Evolutionary conservation across 2,797 vertebrate genomes (phyloP).

Genomic region (Trichosurus vulpecula): DNA sequence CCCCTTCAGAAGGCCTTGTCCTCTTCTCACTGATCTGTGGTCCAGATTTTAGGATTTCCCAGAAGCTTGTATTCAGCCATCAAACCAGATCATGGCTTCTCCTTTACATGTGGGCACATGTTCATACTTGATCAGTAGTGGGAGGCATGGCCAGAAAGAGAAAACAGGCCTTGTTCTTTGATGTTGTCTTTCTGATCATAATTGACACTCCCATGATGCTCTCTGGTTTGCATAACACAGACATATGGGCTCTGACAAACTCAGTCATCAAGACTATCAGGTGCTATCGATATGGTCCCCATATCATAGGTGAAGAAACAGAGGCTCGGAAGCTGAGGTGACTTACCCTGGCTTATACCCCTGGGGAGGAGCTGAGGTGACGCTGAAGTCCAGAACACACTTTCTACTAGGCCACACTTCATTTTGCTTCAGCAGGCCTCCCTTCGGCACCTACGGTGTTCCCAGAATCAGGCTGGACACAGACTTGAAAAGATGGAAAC

Average conservation of each 20-base stretch:
- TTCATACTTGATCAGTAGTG: not conserved
- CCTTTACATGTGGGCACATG: not conserved
- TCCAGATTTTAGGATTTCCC: not conserved
- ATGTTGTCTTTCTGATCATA: not conserved
- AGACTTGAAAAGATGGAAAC: not conserved
- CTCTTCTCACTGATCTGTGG: not conserved
- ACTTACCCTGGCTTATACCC: not conserved
- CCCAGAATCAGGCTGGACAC: too few relatives aligned
- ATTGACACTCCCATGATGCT: not conserved
- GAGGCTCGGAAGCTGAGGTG: not conserved
- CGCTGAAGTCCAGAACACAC: too few relatives aligned
- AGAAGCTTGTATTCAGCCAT: not conserved
- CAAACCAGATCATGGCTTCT: not conserved
- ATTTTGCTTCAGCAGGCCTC: too few relatives aligned
- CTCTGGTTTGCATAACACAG: not conserved
- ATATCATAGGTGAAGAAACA: not conserved
- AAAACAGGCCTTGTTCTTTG: not conserved
- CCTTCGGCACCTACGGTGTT: too few relatives aligned
- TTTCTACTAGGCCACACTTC: too few relatives aligned
- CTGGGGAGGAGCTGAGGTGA: not conserved
- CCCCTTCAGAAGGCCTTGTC: not conserved
- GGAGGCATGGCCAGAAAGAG: not conserved
- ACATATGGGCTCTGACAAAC: not conserved
- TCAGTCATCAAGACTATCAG: not conserved
- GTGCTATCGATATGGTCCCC: too few relatives aligned